Conservation (phyloP, 2,797 vertebrate genomes). For the Iguana delicatissima region DNA sequence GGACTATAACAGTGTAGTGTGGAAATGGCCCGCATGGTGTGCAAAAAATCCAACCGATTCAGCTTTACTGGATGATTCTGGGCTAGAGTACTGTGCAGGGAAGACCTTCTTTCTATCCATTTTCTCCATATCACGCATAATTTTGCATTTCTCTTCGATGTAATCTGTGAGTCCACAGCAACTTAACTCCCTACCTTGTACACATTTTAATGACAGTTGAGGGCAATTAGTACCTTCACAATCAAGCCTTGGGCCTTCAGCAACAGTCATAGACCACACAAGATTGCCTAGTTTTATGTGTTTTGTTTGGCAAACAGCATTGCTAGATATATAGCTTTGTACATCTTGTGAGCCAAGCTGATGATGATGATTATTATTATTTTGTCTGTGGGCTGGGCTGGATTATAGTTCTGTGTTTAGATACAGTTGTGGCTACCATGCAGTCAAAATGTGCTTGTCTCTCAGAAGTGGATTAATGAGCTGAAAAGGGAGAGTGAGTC, state of each 20-base stretch:
- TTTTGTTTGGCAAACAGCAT: conserved; percentile 18
- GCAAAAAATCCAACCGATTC: background rate
- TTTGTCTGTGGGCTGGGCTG: conserved; percentile 15
- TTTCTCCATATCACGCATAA: background rate
- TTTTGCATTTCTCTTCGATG: background rate
- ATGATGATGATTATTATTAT: background rate
- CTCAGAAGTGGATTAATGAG: conserved; percentile 40
- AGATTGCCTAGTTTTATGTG: background rate
- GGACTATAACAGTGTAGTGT: too few relatives aligned
- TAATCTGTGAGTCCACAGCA: background rate
- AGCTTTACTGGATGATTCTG: background rate
- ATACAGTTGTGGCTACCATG: conserved; percentile 33
- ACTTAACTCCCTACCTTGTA: background rate
- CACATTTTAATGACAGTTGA: conserved; percentile 40
- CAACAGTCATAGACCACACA: background rate
- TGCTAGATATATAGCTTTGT: background rate
- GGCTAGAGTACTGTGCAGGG: background rate
- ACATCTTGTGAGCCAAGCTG: background rate
- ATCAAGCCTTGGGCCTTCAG: background rate
- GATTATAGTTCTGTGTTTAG: conserved; percentile 21
- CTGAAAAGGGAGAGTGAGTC: conserved; percentile 8
- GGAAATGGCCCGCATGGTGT: too few relatives aligned
- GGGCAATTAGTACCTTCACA: conserved; percentile 19
- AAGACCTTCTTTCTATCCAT: background rate
- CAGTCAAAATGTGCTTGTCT: background rate